Evolutionary conservation across 2,888 invertebrate genomes (phyloP).

Genomic region (Gibbula magus): DNA sequence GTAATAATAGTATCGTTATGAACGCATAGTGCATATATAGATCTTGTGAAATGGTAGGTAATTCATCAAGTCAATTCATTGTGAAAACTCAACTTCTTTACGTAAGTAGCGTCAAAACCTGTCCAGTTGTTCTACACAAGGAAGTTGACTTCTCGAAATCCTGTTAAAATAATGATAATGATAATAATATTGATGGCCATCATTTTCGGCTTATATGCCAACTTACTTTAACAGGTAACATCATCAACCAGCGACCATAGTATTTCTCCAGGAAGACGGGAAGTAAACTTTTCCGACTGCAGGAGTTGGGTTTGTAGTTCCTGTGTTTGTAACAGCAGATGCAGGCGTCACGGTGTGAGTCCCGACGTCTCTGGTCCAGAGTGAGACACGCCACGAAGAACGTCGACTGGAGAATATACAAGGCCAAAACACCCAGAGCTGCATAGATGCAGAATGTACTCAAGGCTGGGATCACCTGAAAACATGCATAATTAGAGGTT

Average conservation of each 20-base stretch:
- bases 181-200: no score
- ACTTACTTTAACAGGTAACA: constrained; percentile 81
- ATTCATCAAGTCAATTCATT: no score
- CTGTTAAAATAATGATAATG: no score
- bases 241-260: constrained; percentile 82
- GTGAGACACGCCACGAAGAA: constrained; percentile 87
- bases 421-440: constrained; percentile 84
- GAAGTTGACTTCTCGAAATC: no score
- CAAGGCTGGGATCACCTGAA: constrained; percentile 85
- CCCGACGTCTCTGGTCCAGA: constrained; percentile 79
- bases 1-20: background rate
- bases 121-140: no score
- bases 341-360: constrained; percentile 55
- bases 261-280: constrained; percentile 79
- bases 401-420: constrained; percentile 82
- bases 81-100: no score
- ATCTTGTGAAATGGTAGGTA: background rate
- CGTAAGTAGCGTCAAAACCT: no score
- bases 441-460: constrained; percentile 90
- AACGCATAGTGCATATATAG: background rate
- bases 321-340: constrained; percentile 81
- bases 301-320: constrained; percentile 77
- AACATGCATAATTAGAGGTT: no score
- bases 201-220: no score
- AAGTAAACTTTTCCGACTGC: constrained; percentile 79